These are phyloP conservation scores for Enoplosus armatus DNA, from an alignment of 2,797 vertebrate species.

Conservation along the genomic window DNA sequence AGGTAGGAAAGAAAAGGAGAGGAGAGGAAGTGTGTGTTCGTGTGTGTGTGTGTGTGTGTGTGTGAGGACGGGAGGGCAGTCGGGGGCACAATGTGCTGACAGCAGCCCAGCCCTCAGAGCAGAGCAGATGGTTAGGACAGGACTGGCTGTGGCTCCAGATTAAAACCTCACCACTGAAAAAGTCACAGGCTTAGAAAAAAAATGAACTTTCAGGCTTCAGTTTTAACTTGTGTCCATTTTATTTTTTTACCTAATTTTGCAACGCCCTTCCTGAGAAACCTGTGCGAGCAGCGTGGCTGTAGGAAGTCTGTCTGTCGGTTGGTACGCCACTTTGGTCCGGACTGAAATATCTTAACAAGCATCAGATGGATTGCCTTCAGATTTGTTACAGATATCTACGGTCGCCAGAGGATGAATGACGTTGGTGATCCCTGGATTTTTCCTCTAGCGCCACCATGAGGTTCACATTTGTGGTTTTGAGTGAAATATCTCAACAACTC, in stretches of 20 bases:
- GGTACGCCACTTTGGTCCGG: neutral
- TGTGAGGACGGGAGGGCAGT: constrained; percentile 55
- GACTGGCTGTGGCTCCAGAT: constrained; percentile 50
- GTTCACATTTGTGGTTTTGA: neutral
- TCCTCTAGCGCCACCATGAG: neutral
- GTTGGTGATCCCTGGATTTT: no score
- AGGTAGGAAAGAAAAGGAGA: no score
- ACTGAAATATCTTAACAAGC: neutral
- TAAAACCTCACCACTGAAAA: constrained; percentile 56
- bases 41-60: constrained; percentile 17
- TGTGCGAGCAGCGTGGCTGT: neutral
- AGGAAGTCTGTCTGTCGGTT: neutral
- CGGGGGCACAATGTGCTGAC: constrained; percentile 73
- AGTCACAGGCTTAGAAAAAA: constrained; percentile 54
- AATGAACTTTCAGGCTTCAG: constrained; percentile 30
- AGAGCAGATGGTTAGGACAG: constrained; percentile 78
- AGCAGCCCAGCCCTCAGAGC: constrained; percentile 63
- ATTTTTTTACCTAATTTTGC: constrained; percentile 1
- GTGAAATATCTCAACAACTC: no score
- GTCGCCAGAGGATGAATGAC: neutral
- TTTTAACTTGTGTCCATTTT: constrained; percentile 28
- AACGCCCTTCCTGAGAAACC: neutral
- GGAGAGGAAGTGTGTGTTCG: constrained; percentile 10
- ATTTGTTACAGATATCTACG: neutral
- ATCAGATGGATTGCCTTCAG: neutral